Conservation (phyloP, 2,113 vertebrate species). For the Triplophysa rosa region DNA sequence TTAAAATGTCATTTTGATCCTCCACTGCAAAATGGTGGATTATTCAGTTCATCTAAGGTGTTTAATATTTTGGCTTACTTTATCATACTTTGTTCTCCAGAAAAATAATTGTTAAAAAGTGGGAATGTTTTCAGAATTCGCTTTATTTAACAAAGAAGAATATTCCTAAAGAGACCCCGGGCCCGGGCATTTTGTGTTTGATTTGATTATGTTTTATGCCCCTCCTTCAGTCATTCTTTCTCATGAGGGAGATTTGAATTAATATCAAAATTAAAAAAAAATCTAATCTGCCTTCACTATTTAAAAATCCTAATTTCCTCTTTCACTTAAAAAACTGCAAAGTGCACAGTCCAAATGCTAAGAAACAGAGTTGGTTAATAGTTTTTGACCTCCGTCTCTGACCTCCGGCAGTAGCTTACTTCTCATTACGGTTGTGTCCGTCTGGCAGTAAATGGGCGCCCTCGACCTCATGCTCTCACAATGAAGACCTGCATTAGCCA, state of each 20-base stretch:
- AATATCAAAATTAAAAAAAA: too few relatives aligned
- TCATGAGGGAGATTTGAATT: neutral
- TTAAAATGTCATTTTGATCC: too few relatives aligned
- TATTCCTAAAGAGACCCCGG: too few relatives aligned
- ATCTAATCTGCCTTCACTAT: too few relatives aligned
- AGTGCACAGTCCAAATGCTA: neutral
- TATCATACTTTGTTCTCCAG: too few relatives aligned
- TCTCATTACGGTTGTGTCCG: conserved; percentile 30
- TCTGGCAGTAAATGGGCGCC: conserved; percentile 13
- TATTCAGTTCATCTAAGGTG: too few relatives aligned
- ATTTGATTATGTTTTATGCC: neutral
- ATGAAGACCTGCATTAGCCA: conserved; percentile 4
- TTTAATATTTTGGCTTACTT: too few relatives aligned
- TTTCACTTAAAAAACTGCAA: neutral
- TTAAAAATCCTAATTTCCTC: neutral
- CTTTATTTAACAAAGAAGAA: too few relatives aligned
- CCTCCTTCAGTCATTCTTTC: neutral
- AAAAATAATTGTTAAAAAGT: too few relatives aligned
- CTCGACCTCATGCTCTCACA: neutral
- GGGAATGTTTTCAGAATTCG: too few relatives aligned
- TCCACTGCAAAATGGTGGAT: too few relatives aligned
- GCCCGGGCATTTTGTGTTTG: too few relatives aligned
- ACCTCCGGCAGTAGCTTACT: conserved; percentile 7
- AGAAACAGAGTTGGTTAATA: conserved; percentile 4
- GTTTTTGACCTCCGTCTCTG: conserved; percentile 22